Evolutionary conservation across 2,113 vertebrate genomes (phyloP).

Genomic region (Cisticola juncidis): DNA sequence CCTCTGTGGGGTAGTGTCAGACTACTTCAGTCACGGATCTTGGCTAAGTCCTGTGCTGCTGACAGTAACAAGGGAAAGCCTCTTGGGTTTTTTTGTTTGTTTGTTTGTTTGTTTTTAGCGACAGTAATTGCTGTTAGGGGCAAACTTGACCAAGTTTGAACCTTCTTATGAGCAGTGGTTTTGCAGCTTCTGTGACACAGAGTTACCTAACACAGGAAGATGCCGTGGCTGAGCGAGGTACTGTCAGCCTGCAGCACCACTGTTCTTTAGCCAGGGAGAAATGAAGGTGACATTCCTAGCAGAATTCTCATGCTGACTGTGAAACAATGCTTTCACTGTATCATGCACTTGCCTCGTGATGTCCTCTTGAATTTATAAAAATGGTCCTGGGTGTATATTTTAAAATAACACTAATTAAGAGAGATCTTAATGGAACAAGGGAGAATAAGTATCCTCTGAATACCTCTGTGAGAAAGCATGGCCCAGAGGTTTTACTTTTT

Average conservation of each 20-base stretch:
- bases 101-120: neutral
- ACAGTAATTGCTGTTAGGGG: neutral
- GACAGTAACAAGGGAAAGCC: neutral
- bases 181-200: neutral
- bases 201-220: neutral
- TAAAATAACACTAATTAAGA: neutral
- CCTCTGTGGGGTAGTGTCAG: neutral
- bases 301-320: neutral
- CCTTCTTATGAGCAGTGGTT: neutral
- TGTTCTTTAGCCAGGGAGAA: neutral
- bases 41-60: neutral
- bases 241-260: neutral
- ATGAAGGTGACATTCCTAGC: neutral
- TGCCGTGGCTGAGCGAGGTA: fast-evolving
- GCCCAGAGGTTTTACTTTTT: neutral
- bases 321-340: neutral
- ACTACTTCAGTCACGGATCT: neutral
- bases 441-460: neutral
- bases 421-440: neutral
- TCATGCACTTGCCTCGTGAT: neutral
- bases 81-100: neutral
- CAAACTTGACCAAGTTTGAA: neutral
- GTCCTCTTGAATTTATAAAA: neutral
- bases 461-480: neutral
- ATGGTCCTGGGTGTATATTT: neutral